These are phyloP conservation scores for Lithobius niger DNA, from an alignment of 1,140 invertebrate genomes.

Conservation along the genomic window DNA sequence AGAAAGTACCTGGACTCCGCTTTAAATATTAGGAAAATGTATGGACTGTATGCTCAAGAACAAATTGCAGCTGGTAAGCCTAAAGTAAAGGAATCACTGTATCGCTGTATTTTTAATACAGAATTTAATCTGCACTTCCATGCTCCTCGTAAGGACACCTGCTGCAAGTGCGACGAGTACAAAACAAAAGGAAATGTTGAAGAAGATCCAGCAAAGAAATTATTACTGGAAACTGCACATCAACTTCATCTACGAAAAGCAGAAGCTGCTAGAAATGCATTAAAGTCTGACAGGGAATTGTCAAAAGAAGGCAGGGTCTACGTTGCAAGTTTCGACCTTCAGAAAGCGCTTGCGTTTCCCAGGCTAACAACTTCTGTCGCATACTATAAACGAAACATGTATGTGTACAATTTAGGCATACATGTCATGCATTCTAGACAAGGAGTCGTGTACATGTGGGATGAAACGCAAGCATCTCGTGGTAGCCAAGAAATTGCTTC, in stretches of 20 bases:
- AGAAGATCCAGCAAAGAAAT: neutral
- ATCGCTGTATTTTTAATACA: neutral
- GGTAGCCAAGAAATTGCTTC: too few species aligned
- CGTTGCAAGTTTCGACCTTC: too few species aligned
- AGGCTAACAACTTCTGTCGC: neutral
- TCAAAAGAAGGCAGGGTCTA: neutral
- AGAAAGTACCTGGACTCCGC: conserved; percentile 1
- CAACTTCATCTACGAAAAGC: neutral
- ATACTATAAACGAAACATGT: neutral
- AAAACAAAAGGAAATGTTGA: neutral
- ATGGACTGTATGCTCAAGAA: conserved; percentile 7
- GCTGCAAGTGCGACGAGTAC: neutral
- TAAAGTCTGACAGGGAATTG: neutral
- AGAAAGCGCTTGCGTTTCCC: too few species aligned
- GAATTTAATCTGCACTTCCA: too few species aligned
- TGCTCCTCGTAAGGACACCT: too few species aligned
- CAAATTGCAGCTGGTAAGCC: neutral
- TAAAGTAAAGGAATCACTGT: neutral
- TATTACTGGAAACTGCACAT: neutral
- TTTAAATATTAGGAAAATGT: conserved; percentile 14
- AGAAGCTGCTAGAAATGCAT: neutral
- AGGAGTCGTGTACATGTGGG: neutral
- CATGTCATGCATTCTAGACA: neutral
- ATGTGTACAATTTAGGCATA: neutral
- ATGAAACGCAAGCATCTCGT: too few species aligned